phyloP scores from a whole-genome alignment of 2,797 vertebrate genomes.

The Meriones psammophilus region DNA sequence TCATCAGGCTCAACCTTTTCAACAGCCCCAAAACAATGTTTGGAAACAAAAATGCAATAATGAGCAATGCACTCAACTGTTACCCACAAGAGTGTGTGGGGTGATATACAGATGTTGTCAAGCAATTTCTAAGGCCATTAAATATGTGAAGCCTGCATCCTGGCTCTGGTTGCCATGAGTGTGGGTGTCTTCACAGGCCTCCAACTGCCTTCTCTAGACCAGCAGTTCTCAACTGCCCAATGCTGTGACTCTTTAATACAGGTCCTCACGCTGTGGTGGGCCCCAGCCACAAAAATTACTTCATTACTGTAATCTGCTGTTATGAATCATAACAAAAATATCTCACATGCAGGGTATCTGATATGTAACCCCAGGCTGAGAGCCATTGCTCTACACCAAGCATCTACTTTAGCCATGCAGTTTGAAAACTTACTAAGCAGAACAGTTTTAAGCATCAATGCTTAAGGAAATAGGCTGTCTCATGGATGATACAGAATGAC shows the following conservation, averaged over 20 bases:
- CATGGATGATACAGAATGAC: slow-evolving; percentile 38
- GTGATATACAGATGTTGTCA: not conserved
- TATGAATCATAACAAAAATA: not conserved
- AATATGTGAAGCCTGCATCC: not conserved
- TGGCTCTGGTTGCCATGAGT: not conserved
- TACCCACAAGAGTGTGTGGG: not conserved
- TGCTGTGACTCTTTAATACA: not conserved
- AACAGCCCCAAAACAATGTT: not conserved
- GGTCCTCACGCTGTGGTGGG: not conserved
- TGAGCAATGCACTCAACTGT: slow-evolving; percentile 30
- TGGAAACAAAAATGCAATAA: slow-evolving; percentile 49
- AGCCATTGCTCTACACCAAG: not conserved
- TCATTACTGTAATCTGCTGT: not conserved
- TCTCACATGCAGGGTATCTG: not conserved
- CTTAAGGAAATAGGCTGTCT: slow-evolving; percentile 63
- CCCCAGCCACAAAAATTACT: not conserved
- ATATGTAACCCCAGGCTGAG: not conserved
- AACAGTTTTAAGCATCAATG: slow-evolving; percentile 47
- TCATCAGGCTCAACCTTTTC: not conserved
- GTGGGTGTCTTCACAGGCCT: not conserved
- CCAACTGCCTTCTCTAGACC: not conserved
- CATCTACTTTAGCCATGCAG: not conserved
- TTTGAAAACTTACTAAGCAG: slow-evolving; percentile 62
- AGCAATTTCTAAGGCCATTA: slow-evolving; percentile 23
- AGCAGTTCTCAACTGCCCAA: not conserved